phyloP scores from a whole-genome alignment of 2,113 vertebrate species.

The Siphamia tubifer region DNA sequence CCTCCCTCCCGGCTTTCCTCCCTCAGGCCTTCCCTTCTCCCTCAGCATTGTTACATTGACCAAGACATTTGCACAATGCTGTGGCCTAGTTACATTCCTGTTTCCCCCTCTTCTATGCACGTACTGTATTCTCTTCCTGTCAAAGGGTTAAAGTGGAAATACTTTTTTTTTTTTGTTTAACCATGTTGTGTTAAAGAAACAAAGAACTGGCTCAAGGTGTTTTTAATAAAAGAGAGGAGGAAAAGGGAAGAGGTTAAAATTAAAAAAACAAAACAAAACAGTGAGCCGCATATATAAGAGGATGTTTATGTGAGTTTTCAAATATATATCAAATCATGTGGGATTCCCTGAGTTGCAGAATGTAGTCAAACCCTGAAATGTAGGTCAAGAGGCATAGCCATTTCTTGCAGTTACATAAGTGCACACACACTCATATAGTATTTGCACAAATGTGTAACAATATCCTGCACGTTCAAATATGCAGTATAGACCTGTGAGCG shows the following conservation, averaged over 20 bases:
- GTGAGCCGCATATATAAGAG: not conserved
- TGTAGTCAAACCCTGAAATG: conserved; percentile 36
- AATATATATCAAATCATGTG: conserved; percentile 3
- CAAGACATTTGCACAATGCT: conserved; percentile 18
- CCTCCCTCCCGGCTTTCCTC: not conserved
- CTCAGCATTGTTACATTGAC: conserved; percentile 10
- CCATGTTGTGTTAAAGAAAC: no score
- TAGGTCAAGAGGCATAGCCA: conserved; percentile 49
- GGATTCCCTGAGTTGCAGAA: conserved; percentile 51
- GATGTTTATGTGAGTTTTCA: not conserved
- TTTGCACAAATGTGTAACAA: not conserved
- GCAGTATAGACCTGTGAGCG: not conserved
- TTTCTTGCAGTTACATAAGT: conserved; percentile 53
- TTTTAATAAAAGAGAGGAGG: not conserved
- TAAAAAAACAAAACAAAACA: no score
- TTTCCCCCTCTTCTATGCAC: not conserved
- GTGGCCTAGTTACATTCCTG: conserved; percentile 3
- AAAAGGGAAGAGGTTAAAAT: not conserved
- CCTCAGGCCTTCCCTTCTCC: not conserved
- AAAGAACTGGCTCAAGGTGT: not conserved
- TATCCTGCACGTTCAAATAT: not conserved
- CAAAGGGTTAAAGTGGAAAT: not conserved
- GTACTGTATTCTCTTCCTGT: conserved; percentile 18
- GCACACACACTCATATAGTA: conserved; percentile 9
- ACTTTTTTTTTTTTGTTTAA: not conserved